Evolutionary conservation across 2,113 vertebrate species (phyloP).

Genomic region (Chaetura pelagica): DNA sequence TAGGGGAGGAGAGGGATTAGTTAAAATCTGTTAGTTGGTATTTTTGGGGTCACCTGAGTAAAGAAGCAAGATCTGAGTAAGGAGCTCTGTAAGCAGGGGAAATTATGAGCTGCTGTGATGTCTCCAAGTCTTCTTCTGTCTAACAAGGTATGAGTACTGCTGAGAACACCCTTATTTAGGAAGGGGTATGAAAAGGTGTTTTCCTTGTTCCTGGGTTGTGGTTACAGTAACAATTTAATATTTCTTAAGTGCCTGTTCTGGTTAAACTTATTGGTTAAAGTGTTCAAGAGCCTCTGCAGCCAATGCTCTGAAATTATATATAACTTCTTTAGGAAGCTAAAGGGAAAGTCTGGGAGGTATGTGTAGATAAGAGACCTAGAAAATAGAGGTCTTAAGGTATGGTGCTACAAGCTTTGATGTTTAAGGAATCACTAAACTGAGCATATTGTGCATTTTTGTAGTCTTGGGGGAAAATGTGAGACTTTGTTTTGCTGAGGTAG

Average conservation of each 20-base stretch:
- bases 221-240: neutral
- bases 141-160: neutral
- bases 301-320: neutral
- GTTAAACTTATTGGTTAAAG: neutral
- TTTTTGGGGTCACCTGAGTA: fast-evolving
- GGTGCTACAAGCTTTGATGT: neutral
- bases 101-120: fast-evolving
- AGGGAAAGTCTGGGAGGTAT: neutral
- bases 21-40: neutral
- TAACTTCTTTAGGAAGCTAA: neutral
- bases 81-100: fast-evolving
- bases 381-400: neutral
- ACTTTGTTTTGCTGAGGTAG: neutral
- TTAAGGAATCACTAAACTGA: neutral
- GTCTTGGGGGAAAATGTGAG: neutral
- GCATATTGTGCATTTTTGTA: neutral
- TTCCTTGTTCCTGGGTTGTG: neutral
- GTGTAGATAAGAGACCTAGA: neutral
- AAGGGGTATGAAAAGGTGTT: fast-evolving
- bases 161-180: fast-evolving
- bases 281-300: neutral
- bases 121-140: neutral
- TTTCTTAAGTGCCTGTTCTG: neutral
- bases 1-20: neutral
- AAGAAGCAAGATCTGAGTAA: fast-evolving